Conservation (phyloP, 2,888 invertebrate genomes). For the Brenthis ino region DNA sequence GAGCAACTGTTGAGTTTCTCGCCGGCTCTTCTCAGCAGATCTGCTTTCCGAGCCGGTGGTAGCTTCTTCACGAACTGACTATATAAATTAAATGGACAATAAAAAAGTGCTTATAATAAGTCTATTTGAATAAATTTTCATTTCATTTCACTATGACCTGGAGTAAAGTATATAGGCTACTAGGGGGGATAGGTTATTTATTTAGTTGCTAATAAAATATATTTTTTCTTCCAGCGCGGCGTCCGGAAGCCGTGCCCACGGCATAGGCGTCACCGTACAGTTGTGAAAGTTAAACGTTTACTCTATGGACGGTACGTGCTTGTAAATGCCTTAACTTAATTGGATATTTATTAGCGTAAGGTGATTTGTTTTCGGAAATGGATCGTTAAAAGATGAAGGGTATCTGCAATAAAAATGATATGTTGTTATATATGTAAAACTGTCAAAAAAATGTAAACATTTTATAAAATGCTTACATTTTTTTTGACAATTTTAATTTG, state of each 20-base stretch:
- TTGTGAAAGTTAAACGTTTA: slow-evolving; percentile 42
- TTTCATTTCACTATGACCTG: too few species aligned
- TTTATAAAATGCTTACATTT: not conserved
- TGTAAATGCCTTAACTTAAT: slow-evolving; percentile 28
- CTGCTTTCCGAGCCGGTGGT: too few species aligned
- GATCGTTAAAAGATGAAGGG: not conserved
- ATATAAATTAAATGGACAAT: too few species aligned
- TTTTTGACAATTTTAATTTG: not conserved
- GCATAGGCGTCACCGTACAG: slow-evolving; percentile 41
- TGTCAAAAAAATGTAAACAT: too few species aligned
- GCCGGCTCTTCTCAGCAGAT: too few species aligned
- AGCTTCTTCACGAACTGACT: too few species aligned
- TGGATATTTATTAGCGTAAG: slow-evolving; percentile 4
- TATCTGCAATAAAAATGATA: not conserved
- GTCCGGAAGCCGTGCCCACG: slow-evolving; percentile 46
- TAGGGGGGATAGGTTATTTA: too few species aligned
- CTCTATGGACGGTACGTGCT: slow-evolving; percentile 26
- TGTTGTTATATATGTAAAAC: too few species aligned
- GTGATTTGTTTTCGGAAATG: not conserved
- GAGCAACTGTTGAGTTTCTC: too few species aligned
- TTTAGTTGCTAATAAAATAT: not conserved
- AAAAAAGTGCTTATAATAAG: too few species aligned
- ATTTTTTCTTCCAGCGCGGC: slow-evolving; percentile 50
- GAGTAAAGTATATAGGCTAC: too few species aligned
- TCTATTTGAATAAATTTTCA: too few species aligned